A percentile compares a stretch with the other conserved stretches of the same genome.
These are phyloP conservation scores for Cheilosia vulpina DNA, from an alignment of 2,888 invertebrate species.

Conservation along the genomic window DNA sequence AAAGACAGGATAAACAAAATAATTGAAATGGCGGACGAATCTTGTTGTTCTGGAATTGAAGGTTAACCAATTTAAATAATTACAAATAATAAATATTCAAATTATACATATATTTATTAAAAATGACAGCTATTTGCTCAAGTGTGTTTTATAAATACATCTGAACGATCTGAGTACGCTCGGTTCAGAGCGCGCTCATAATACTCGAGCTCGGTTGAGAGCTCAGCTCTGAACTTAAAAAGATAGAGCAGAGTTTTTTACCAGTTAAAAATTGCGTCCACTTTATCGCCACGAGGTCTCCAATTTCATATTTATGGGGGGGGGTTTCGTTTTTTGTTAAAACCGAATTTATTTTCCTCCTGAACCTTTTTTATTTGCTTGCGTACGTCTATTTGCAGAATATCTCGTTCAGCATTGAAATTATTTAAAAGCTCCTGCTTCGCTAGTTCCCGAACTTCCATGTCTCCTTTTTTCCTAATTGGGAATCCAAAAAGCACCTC, in stretches of 20 bases:
- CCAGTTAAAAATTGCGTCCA: not conserved
- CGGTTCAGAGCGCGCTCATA: too few species aligned
- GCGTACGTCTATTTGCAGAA: not conserved
- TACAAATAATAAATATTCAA: too few species aligned
- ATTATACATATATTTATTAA: too few species aligned
- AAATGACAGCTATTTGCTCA: too few species aligned
- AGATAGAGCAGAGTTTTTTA: conserved; percentile 1
- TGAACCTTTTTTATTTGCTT: conserved; percentile 11
- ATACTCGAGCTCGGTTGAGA: too few species aligned
- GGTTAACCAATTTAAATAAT: too few species aligned
- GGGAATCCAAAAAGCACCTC: conserved; percentile 28
- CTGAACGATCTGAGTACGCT: too few species aligned
- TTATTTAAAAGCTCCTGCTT: not conserved
- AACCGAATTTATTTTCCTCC: conserved; percentile 7
- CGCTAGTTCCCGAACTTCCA: not conserved
- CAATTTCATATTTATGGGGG: not conserved
- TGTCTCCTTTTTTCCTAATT: conserved; percentile 16
- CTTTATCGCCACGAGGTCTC: not conserved
- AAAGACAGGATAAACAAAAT: too few species aligned
- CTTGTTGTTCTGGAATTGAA: too few species aligned
- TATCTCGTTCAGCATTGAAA: not conserved
- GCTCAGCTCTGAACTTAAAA: not conserved
- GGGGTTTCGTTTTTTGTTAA: conserved; percentile 1
- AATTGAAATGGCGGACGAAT: too few species aligned
- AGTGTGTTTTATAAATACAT: too few species aligned